Conservation (phyloP, 1,140 invertebrate species). For the Conus betulinus region DNA sequence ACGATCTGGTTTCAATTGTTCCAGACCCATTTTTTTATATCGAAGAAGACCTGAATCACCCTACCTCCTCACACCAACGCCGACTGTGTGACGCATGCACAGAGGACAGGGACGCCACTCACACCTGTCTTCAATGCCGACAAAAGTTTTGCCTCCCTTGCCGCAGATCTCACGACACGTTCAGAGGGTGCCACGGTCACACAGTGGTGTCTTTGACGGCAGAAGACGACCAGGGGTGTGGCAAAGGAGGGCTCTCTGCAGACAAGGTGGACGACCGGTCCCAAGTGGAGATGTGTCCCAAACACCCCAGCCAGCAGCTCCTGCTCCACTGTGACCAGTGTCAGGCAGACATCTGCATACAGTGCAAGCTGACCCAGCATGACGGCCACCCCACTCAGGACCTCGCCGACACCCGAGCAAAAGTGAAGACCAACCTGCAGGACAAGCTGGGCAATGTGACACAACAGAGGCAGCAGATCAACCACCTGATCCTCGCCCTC, state of each 20-base stretch:
- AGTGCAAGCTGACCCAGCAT: constrained; percentile 26
- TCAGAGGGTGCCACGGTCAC: background rate
- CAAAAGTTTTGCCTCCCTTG: constrained; percentile 17
- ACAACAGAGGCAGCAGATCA: background rate
- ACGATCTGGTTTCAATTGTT: background rate
- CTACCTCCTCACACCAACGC: background rate
- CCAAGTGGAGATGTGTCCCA: constrained; percentile 14
- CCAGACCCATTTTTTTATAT: constrained; percentile 25
- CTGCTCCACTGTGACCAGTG: background rate
- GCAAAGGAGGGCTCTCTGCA: background rate
- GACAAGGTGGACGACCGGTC: background rate
- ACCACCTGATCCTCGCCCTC: background rate
- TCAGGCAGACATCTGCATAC: constrained; percentile 7
- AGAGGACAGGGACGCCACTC: constrained; percentile 17
- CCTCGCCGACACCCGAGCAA: constrained; percentile 3
- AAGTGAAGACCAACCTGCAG: background rate
- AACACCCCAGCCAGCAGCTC: background rate
- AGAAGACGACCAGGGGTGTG: background rate
- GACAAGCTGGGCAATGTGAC: background rate
- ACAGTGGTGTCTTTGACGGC: background rate
- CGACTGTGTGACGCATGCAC: constrained; percentile 9
- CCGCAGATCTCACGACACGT: background rate
- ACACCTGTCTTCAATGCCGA: constrained; percentile 8
- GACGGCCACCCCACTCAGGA: constrained; percentile 16
- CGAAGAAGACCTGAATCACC: background rate